Conservation (phyloP, 2,888 invertebrate species). For the Tenodera sinensis region DNA sequence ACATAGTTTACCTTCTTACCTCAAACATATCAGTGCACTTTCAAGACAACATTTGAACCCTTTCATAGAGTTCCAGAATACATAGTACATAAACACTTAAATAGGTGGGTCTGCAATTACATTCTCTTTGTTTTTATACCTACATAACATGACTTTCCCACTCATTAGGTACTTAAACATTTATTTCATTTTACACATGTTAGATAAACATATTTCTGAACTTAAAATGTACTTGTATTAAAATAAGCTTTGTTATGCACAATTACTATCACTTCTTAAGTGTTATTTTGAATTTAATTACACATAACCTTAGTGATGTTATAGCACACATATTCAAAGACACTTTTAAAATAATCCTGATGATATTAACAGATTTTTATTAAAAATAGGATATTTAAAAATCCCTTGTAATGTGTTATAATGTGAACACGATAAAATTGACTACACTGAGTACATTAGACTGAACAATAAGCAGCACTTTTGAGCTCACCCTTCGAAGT, state of each 20-base stretch:
- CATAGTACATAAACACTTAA: too few species aligned
- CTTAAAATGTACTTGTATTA: not conserved
- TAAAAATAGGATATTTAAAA: not conserved
- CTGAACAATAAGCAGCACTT: not conserved
- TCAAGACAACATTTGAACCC: too few species aligned
- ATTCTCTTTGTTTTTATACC: not conserved
- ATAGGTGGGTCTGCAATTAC: too few species aligned
- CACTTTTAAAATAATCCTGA: not conserved
- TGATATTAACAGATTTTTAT: not conserved
- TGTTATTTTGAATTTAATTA: not conserved
- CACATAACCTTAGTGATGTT: not conserved
- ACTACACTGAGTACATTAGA: not conserved
- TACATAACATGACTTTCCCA: not conserved
- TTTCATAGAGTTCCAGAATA: too few species aligned
- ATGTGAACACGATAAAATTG: not conserved
- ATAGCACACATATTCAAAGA: not conserved
- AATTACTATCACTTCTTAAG: not conserved
- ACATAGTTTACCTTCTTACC: too few species aligned
- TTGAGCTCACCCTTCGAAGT: not conserved
- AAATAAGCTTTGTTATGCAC: not conserved
- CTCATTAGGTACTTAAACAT: not conserved
- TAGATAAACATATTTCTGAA: not conserved
- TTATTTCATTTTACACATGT: not conserved
- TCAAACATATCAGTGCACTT: too few species aligned
- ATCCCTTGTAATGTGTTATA: not conserved